A percentile compares a stretch with the other conserved stretches of the same genome.
Evolutionary conservation across 1,140 invertebrate genomes (phyloP).

Genomic region (Luehdorfia chinensis): DNA sequence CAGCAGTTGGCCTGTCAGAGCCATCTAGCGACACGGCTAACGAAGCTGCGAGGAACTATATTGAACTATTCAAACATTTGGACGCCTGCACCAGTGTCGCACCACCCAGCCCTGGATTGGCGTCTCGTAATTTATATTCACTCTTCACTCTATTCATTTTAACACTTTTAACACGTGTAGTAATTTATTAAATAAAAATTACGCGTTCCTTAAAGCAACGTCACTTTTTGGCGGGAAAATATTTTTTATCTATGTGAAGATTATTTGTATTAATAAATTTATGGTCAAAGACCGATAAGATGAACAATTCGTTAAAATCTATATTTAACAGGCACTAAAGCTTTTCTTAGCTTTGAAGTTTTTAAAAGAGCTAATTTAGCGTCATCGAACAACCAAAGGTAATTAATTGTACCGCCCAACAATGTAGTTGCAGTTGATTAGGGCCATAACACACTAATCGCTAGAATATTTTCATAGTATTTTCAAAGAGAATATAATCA

Average conservation of each 20-base stretch:
- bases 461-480: too few species aligned
- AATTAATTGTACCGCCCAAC: too few species aligned
- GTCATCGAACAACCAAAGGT: too few species aligned
- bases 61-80: slow-evolving; percentile 62
- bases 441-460: too few species aligned
- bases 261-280: neutral
- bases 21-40: slow-evolving; percentile 36
- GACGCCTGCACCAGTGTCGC: slow-evolving; percentile 51
- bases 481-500: too few species aligned
- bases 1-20: slow-evolving; percentile 72
- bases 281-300: neutral
- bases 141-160: slow-evolving; percentile 40
- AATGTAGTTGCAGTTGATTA: too few species aligned
- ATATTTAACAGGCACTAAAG: neutral
- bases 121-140: slow-evolving; percentile 31
- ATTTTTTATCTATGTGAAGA: neutral
- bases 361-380: too few species aligned
- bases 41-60: slow-evolving; percentile 56
- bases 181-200: slow-evolving; percentile 27
- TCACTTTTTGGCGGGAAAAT: neutral
- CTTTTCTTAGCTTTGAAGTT: too few species aligned
- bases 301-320: neutral
- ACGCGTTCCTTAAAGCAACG: neutral
- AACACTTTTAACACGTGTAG: slow-evolving; percentile 28
- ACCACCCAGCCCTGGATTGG: slow-evolving; percentile 24